Conservation (phyloP, 1,140 invertebrate species). For the Zaprionus tsacasi region DNA sequence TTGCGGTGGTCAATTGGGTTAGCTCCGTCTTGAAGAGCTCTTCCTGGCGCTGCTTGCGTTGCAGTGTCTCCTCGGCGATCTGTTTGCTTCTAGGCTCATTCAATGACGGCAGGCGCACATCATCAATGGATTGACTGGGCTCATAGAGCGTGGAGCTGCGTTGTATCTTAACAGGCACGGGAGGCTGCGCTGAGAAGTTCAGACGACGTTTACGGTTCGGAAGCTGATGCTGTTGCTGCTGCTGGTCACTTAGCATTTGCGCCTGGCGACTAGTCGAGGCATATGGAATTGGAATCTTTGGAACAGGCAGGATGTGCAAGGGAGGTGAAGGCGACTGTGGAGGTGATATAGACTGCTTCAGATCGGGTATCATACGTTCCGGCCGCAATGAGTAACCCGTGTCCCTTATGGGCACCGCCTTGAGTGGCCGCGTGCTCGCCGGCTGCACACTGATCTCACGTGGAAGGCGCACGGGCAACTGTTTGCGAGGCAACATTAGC, state of each 20-base stretch:
- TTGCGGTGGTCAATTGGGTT: constrained; percentile 54
- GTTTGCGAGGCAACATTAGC: constrained; percentile 65
- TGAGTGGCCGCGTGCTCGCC: constrained; percentile 50
- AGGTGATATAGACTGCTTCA: constrained; percentile 59
- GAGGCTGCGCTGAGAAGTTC: constrained; percentile 2
- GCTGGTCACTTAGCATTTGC: constrained; percentile 47
- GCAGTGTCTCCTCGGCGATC: constrained; percentile 38
- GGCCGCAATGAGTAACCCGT: constrained; percentile 67
- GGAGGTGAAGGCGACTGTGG: constrained; percentile 62
- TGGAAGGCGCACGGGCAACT: constrained; percentile 46
- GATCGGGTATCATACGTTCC: constrained; percentile 68
- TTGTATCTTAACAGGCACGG: constrained; percentile 67
- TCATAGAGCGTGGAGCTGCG: constrained; percentile 50
- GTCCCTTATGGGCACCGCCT: constrained; percentile 65
- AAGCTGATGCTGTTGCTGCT: constrained; percentile 28
- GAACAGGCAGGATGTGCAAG: constrained; percentile 9
- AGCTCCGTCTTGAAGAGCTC: constrained; percentile 63
- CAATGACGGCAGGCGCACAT: background rate
- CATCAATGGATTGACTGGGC: background rate
- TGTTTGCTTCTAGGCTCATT: constrained; percentile 23
- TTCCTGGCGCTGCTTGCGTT: constrained; percentile 45
- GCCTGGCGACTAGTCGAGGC: constrained; percentile 62
- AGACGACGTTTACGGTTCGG: constrained; percentile 56
- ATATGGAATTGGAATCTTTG: constrained; percentile 29
- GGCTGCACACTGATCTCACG: constrained; percentile 59